These are phyloP conservation scores for Leptopilina syphax DNA, from an alignment of 2,888 invertebrate species.

Conservation along the genomic window DNA sequence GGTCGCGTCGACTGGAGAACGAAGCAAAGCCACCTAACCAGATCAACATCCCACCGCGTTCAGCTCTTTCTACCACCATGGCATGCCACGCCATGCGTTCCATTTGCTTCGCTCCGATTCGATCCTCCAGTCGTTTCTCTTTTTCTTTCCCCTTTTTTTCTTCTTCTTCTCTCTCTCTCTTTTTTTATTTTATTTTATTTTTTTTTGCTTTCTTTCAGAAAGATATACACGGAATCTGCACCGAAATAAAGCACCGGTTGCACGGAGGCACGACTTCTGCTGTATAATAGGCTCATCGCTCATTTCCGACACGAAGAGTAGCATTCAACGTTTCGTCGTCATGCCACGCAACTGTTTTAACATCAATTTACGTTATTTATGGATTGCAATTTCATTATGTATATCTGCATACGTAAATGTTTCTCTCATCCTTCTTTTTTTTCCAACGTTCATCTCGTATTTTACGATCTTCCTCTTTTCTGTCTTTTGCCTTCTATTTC, in stretches of 20 bases:
- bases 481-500: background rate
- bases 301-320: conserved; percentile 42
- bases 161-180: conserved; percentile 17
- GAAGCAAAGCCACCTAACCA: conserved; percentile 68
- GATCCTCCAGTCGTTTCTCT: conserved; percentile 53
- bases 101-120: conserved; percentile 53
- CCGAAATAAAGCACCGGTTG: conserved; percentile 41
- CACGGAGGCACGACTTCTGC: conserved; percentile 41
- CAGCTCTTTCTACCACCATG: conserved; percentile 47
- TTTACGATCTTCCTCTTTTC: conserved; percentile 14
- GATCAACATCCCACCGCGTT: conserved; percentile 70
- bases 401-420: conserved; percentile 37
- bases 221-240: conserved; percentile 41
- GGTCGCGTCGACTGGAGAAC: conserved; percentile 65
- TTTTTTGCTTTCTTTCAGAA: conserved; percentile 33
- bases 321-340: conserved; percentile 40
- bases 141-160: conserved; percentile 45
- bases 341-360: conserved; percentile 41
- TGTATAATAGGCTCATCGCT: conserved; percentile 41
- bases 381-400: conserved; percentile 38
- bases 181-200: background rate
- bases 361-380: conserved; percentile 41
- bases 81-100: conserved; percentile 51
- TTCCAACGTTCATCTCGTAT: conserved; percentile 8
- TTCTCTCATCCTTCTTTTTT: conserved; percentile 18